phyloP scores from a whole-genome alignment of 1,140 invertebrate species.

The Globodera rostochiensis region DNA sequence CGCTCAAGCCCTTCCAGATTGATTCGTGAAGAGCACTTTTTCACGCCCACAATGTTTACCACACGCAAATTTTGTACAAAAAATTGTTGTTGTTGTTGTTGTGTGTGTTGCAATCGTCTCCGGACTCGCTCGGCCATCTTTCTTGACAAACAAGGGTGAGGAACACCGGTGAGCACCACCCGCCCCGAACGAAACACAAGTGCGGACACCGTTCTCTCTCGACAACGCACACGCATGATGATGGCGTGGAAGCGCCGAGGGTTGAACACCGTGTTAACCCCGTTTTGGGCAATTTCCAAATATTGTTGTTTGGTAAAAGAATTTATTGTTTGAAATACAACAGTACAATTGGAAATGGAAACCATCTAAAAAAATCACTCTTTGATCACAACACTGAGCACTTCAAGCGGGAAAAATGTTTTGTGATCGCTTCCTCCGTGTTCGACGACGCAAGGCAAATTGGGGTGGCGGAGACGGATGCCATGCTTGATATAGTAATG shows the following conservation, averaged over 20 bases:
- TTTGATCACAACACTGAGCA: neutral
- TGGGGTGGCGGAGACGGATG: neutral
- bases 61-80: neutral
- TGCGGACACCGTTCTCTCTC: neutral
- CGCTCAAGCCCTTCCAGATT: neutral
- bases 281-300: neutral
- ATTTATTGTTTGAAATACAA: conserved; percentile 4
- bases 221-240: neutral
- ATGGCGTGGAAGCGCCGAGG: conserved; percentile 5
- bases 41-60: conserved; percentile 6
- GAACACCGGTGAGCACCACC: conserved; percentile 3
- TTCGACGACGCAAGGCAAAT: conserved; percentile 3
- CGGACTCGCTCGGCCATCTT: neutral
- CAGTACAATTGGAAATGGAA: conserved; percentile 3
- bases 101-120: neutral
- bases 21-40: neutral
- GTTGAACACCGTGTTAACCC: neutral
- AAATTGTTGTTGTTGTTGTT: neutral
- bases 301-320: neutral
- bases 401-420: conserved; percentile 8
- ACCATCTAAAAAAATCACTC: neutral
- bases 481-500: conserved; percentile 15
- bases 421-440: neutral
- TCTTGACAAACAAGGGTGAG: neutral
- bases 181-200: neutral